Evolutionary conservation across 2,113 vertebrate species (phyloP), one percentile per base, ranked within the genome.

Genomic region (Lagenorhynchus albirostris): DNA sequence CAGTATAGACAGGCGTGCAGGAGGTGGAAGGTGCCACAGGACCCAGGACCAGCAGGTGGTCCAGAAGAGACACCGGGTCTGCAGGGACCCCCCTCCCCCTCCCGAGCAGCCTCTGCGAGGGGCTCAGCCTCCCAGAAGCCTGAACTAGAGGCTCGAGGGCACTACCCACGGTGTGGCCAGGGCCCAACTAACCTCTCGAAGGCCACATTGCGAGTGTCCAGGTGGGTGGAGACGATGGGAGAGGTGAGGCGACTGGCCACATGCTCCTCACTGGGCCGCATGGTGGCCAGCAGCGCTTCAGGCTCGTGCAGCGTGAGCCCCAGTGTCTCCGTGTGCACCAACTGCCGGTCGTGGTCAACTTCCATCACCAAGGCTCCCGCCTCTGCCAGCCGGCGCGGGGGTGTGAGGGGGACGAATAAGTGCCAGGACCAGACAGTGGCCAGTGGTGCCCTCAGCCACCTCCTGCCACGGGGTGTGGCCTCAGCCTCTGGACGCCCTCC

Each of bases 291-390:
- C 94, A 99, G 99, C 13, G 98, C 99, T 50, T 99, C 99, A 0
- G 99, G 99, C 41, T 99, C 99, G 0, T 99, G 99, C 55, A 99
- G 98, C 9, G 99, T 98, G 47, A 99, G 98, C 1, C 99, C 99
- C 25, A 99, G 98, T 0, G 98, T 99, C 98, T 99, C 99, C 0
- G 99, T 99, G 98, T 99, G 99, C 33, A 99, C 99, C 98, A 99
- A 99, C 98, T 99, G 99, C 98, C 99, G 99, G 98, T 99, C 99
- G 0, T 99, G 99, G 98, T 99, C 99, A 84, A 99, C 99, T 98
- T 99, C 99, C 99, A 99, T 99, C 97, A 99, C 99, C 98, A 99
- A 98, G 0, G 99, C 99, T 12, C 99, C 99, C 0, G 99, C 99
- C 0, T 99, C 99, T 99, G 97, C 63, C 87, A 5, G 63, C 10